Base-by-base conservation (phyloP, 2,797 vertebrate species). In the Ateles fusciceps region DNA sequence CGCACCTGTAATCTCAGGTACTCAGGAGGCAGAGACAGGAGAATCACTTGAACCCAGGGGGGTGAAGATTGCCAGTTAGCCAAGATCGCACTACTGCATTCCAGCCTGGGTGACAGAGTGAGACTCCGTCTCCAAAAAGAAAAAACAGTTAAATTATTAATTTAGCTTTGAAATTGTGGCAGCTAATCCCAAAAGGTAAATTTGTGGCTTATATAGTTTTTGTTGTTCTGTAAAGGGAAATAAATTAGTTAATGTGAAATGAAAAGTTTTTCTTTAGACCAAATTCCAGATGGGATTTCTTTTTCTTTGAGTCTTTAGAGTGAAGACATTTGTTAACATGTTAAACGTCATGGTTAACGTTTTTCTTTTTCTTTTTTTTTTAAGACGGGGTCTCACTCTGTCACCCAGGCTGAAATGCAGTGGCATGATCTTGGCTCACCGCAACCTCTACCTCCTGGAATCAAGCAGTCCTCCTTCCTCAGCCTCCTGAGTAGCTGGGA, bases 131-230 rank as follows among this genome's bases (percentile, higher is more conserved):
- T 68, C 61, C 15, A n/a, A n/a, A 68, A 17, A 68, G n/a, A 68
- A 15, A n/a, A 1, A 8, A 24, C 14, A n/a, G 15, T 68, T 19
- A 68, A 68, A 68, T 4, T 68, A 19, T 68, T 68, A 91, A 10
- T 44, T 96, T 89, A 83, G 19, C 64, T 89, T 75, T 80, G 44
- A 36, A 92, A 87, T 87, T n/a, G 2, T 21, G 0, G 2, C 33
- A 85, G 87, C 68, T 86, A 78, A 96, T 89, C 42, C 48, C 81
- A 11, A 76, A 86, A 81, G 61, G 72, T 48, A 94, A 85, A 55
- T 92, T 75, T 71, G 33, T 42, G 13, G 33, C 2, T 95, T 55
- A 61, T 7, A 1, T 21, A 52, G 28, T 13, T 90, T 9, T 61
- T 19, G 0, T 89, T 89, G 21, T 79, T 46, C 28, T 22, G 6